Base-by-base conservation (phyloP, 1,140 invertebrate genomes). In the Apocrypta bakeri region DNA sequence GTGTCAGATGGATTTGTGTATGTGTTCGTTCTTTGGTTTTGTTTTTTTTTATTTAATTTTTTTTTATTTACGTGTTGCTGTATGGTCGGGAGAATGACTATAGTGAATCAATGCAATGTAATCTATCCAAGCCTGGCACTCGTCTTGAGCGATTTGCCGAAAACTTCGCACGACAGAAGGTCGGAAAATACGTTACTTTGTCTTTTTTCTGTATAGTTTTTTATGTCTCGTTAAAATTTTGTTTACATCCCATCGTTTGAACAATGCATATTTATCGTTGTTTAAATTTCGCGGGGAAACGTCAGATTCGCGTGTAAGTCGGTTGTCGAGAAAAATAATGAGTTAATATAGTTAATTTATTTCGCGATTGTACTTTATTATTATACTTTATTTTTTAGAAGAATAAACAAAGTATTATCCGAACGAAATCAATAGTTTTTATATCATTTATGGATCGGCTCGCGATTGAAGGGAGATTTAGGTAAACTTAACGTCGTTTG, bases 241-340 rank as follows among this genome's bases (percentile, higher is more conserved):
- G n/a, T 79, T 37, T 83, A 73, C 66, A 83, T 78, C 81, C 81
- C 81, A 83, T 83, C 76, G 76, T 83, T 79, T 79, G 81, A 83
- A 83, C 81, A 69, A 76, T 81, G 31, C 71, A 72, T 27, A 63
- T 66, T 24, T 31, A 48, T 78, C 37, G n/a, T 71, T 21, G 2
- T 24, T 56, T 56, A n/a, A n/a, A 4, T 56, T 21, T 56, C 48
- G 21, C 75, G n/a, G 27, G 75, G n/a, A 42, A 77, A 77, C 17
- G n/a, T 24, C 56, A 79, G 72, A 63, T 24, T 72, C 27, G 2
- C 21, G 48, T 56, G 48, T 56, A 56, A 56, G 17, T 21, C n/a
- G n/a, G 48, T 56, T 56, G n/a, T 56, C 48, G 21, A n/a, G 48
- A 56, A 17, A 17, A 17, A 6, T 4, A 56, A 56, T 17, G 17